Evolutionary conservation across 2,888 invertebrate species (phyloP).

Genomic region (Carterocephalus palaemon): DNA sequence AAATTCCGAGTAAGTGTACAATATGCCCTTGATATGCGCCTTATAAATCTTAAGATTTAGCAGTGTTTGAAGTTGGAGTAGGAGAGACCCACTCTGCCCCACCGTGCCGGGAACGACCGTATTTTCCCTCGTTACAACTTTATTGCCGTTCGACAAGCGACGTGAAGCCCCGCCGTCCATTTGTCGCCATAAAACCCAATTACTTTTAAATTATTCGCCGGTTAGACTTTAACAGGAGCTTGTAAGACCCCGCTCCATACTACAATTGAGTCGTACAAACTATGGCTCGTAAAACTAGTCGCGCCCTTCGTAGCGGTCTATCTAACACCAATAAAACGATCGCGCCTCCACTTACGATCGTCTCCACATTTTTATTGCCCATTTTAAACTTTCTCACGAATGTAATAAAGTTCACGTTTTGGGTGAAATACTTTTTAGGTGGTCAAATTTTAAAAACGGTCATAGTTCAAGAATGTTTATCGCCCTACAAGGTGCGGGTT

Average conservation of each 20-base stretch:
- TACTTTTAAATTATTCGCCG: constrained; percentile 24
- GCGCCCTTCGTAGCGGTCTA: constrained; percentile 13
- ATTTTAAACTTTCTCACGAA: constrained; percentile 17
- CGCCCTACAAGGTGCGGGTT: background rate
- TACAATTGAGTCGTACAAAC: constrained; percentile 26
- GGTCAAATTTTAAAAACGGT: constrained; percentile 6
- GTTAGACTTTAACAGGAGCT: constrained; percentile 18
- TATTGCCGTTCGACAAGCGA: constrained; percentile 19
- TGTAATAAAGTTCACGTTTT: constrained; percentile 19
- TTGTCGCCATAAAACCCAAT: constrained; percentile 24
- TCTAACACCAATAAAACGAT: constrained; percentile 21
- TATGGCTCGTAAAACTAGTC: constrained; percentile 20
- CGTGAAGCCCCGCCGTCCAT: constrained; percentile 16
- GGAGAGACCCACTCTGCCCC: too few relatives aligned
- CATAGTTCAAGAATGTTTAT: constrained; percentile 16
- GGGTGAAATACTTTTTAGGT: background rate
- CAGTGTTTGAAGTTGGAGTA: too few relatives aligned
- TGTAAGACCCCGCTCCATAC: constrained; percentile 14
- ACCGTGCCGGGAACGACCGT: background rate
- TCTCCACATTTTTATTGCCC: constrained; percentile 10
- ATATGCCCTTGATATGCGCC: too few relatives aligned
- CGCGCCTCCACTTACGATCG: constrained; percentile 14
- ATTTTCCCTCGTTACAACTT: constrained; percentile 7
- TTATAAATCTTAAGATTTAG: too few relatives aligned
- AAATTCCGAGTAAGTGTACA: too few relatives aligned